Base-by-base conservation (phyloP, 2,888 invertebrate species). In the Ganaspis brasiliensis region DNA sequence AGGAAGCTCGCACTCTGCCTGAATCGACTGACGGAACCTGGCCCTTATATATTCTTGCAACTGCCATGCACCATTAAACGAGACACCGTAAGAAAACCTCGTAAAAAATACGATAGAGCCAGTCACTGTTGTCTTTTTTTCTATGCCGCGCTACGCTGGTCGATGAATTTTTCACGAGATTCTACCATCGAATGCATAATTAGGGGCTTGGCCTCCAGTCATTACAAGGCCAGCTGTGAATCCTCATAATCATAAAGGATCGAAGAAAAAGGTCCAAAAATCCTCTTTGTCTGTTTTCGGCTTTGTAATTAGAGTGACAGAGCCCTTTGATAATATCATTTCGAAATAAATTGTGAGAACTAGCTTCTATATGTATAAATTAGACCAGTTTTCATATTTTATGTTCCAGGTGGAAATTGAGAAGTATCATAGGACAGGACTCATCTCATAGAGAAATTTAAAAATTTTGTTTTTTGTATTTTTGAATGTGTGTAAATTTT, bases 1-100 rank as follows among this genome's bases (percentile, higher is more conserved):
- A 82, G 82, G 85, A 84, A 86, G 86, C 86, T 87, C 84, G 85
- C 85, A 84, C 87, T 86, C 79, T 45, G 40, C n/a, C 12, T 40
- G 14, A 19, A 45, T 45, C n/a, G 19, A 14, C 21, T 37, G 45
- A 35, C 16, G 40, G 67, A 40, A 82, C 71, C 79, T 76, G 81
- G 82, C 79, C 77, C 84, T 52, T n/a, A n/a, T n/a, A n/a, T 16
- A n/a, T 49, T 19, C 19, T 77, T 82, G 83, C 86, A 84, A 87
- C 88, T 86, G 84, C 88, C 86, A 85, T 83, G 86, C 85, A 86
- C 86, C 88, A 88, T 88, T 89, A 89, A 85, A 81, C 82, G n/a
- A 45, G 45, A 67, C 24, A 67, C 67, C n/a, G 40, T 45, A 40
- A 67, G 45, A 40, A 40, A 67, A 67, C 24, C 24, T 14, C 37